Evolutionary conservation across 1,140 invertebrate genomes (phyloP).

Genomic region (Saccostrea echinata): DNA sequence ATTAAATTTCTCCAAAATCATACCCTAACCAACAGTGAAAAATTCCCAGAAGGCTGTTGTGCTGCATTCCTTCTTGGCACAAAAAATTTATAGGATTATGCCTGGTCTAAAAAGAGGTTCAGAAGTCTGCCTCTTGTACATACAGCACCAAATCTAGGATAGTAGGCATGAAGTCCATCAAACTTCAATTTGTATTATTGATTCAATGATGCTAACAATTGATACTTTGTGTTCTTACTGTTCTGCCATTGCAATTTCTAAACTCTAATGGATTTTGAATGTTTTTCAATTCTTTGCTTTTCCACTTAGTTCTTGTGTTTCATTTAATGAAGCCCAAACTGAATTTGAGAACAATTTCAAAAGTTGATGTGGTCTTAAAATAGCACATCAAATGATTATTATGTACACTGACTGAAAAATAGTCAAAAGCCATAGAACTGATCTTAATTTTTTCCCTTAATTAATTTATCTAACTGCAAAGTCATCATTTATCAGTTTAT

Average conservation of each 20-base stretch:
- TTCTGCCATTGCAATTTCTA: background rate
- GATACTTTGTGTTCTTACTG: background rate
- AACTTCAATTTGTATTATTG: constrained; percentile 26
- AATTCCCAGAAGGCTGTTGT: background rate
- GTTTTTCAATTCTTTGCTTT: constrained; percentile 3
- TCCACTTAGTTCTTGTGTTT: constrained; percentile 8
- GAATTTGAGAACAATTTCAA: background rate
- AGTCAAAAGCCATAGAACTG: no score
- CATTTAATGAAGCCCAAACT: background rate
- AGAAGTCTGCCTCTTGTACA: constrained; percentile 1
- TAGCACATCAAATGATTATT: background rate
- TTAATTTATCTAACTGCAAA: no score
- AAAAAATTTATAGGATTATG: constrained; percentile 20
- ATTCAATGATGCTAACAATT: constrained; percentile 14
- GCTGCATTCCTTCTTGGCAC: background rate
- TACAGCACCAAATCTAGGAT: constrained; percentile 19
- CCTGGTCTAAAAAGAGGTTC: background rate
- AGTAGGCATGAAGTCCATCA: background rate
- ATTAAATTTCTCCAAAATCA: background rate
- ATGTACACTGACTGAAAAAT: no score
- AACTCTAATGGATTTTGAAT: background rate
- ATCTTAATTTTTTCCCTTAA: no score
- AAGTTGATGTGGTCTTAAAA: background rate
- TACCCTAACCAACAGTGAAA: background rate
- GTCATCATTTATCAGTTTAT: no score